Percentiles rank a stretch among this genome's conserved stretches.
Evolutionary conservation across 1,140 invertebrate genomes (phyloP).

Genomic region (Pseudomyrmex concolor): DNA sequence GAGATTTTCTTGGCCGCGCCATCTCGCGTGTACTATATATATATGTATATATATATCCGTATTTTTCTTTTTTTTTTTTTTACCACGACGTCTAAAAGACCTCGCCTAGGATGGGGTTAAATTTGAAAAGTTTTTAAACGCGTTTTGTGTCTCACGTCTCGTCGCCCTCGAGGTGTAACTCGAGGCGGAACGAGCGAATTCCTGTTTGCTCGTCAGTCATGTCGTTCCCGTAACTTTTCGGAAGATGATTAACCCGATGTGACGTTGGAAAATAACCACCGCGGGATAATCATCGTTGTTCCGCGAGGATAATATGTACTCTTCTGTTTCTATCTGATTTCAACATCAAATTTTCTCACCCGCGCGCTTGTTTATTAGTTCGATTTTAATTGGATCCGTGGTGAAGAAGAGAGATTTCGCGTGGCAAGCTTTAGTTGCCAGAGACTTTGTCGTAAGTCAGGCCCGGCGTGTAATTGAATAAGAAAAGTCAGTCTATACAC

Average conservation of each 20-base stretch:
- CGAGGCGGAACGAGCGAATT: conserved; percentile 73
- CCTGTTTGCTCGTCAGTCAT: conserved; percentile 83
- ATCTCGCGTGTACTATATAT: conserved; percentile 70
- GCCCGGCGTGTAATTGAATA: conserved; percentile 40
- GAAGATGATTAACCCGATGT: conserved; percentile 83
- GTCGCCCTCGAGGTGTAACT: conserved; percentile 67
- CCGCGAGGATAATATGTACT: conserved; percentile 21
- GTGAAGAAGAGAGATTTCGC: background rate
- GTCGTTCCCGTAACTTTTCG: conserved; percentile 78
- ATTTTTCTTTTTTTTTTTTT: conserved; percentile 67
- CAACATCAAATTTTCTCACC: background rate
- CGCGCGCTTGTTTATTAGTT: too few species aligned
- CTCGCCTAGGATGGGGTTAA: conserved; percentile 79
- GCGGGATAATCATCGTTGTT: conserved; percentile 61
- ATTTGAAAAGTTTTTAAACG: conserved; percentile 85
- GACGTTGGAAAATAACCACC: conserved; percentile 82
- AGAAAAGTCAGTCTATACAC: conserved; percentile 43
- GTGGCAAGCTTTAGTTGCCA: background rate
- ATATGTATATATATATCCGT: conserved; percentile 65
- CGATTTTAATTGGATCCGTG: background rate
- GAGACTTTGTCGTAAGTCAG: background rate
- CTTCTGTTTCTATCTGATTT: background rate
- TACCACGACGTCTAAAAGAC: conserved; percentile 50
- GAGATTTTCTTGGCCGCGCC: conserved; percentile 59
- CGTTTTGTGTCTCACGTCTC: conserved; percentile 72